Base-by-base conservation (phyloP, 2,113 vertebrate species). In the Melanotaenia duboulayi region DNA sequence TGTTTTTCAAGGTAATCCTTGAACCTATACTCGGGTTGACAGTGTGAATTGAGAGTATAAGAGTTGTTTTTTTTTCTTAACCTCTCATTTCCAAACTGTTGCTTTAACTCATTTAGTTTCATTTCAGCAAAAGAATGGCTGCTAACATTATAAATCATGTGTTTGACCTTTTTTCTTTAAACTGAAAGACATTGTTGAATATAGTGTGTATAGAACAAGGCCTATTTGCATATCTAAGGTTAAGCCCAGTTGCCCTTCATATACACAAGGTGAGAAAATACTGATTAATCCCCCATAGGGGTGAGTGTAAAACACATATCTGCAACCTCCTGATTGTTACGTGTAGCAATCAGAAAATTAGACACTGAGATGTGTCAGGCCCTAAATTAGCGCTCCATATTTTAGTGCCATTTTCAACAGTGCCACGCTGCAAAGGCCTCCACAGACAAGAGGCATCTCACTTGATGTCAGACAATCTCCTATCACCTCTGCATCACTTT, bases 321-420 rank as follows among this genome's bases (percentile, higher is more conserved):
- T 81, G 72, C 76, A 75, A 74, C 81, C 78, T 71, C 54, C 76
- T 84, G 78, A 84, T 85, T 89, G 87, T 91, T 81, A 83, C 70
- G 74, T 89, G 85, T 84, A 74, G 87, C 86, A 78, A 82, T 81
- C 65, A 54, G 76, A 86, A 85, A 85, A 81, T 74, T 60, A 88
- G 74, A 82, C 73, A 59, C 66, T 74, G 56, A 86, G 75, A 94
- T 24, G 88, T 94, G 93, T 92, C 89, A 74, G 80, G 88, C 83
- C 85, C 89, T 88, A 88, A 93, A 94, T 94, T 95, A 93, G 84
- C 93, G 39, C 92, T 76, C 90, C 93, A 95, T 95, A 94, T 93
- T 91, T 95, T 93, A 93, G 91, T 90, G 87, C 82, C 66, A 74
- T 75, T 64, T 82, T 70, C 80, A 83, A 73, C 74, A 66, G 88